phyloP scores from a whole-genome alignment of 2,888 invertebrate species.

The Scrobipalpa costella region DNA sequence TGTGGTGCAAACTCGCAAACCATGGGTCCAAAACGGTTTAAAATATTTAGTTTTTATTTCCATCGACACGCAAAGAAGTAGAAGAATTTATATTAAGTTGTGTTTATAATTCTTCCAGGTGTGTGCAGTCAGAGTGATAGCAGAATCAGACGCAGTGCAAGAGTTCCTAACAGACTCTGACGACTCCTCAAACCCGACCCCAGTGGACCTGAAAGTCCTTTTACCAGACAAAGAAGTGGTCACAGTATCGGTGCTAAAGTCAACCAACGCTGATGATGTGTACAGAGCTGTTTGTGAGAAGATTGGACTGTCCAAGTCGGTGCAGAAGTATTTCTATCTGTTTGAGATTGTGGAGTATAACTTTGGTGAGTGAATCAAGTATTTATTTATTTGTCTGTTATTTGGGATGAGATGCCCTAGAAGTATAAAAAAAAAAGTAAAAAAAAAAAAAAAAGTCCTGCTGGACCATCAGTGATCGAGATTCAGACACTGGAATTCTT shows the following conservation, averaged over 20 bases:
- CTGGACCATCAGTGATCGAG: too few species aligned
- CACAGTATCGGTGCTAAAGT: slow-evolving; percentile 93
- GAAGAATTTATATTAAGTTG: too few species aligned
- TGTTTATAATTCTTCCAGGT: too few species aligned
- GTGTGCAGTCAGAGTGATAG: slow-evolving; percentile 98
- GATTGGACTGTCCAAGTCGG: slow-evolving; percentile 89
- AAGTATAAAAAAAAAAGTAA: too few species aligned
- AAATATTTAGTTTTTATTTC: too few species aligned
- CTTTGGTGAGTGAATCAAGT: slow-evolving; percentile 86
- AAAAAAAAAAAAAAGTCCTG: too few species aligned
- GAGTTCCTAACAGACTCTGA: slow-evolving; percentile 97
- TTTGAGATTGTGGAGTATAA: slow-evolving; percentile 99
- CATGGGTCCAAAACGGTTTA: too few species aligned
- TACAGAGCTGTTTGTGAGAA: slow-evolving; percentile 93
- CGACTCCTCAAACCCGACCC: slow-evolving; percentile 88
- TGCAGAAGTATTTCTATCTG: slow-evolving; percentile 95
- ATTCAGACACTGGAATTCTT: too few species aligned
- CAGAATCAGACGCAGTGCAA: slow-evolving; percentile 98
- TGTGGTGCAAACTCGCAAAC: too few species aligned
- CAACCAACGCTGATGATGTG: slow-evolving; percentile 94
- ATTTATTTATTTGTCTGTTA: not conserved
- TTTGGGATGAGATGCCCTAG: too few species aligned
- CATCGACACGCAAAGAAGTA: too few species aligned
- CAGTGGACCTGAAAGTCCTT: slow-evolving; percentile 88
- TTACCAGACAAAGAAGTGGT: slow-evolving; percentile 95